A percentile compares a stretch with the other conserved stretches of the same genome.
Evolutionary conservation across 37 sponge, comb jelly and placozoan genomes (phyloP).

Genomic region (Geodia barretti): DNA sequence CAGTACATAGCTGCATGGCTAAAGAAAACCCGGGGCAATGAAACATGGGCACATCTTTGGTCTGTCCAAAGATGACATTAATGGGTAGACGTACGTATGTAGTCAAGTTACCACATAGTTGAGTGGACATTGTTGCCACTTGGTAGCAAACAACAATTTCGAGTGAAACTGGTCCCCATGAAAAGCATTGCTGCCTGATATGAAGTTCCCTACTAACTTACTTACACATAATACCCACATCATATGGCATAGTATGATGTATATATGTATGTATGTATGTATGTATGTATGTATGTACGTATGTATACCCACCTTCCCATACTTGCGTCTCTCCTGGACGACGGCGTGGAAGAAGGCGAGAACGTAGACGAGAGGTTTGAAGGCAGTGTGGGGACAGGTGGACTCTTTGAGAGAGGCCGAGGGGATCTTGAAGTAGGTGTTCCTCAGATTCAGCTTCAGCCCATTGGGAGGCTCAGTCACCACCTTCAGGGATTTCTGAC

Average conservation of each 20-base stretch:
- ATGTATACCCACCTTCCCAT: constrained; percentile 75
- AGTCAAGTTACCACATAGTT: too few species aligned
- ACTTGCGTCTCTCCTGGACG: constrained; percentile 98
- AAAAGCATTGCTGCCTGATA: too few species aligned
- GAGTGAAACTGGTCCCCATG: too few species aligned
- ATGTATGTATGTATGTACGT: not conserved
- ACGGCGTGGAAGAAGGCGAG: constrained; percentile 99
- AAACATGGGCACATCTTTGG: too few species aligned
- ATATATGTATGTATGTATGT: not conserved
- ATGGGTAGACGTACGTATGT: too few species aligned
- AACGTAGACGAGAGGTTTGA: constrained; percentile 91
- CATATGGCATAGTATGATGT: not conserved
- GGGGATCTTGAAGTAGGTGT: constrained; percentile 94
- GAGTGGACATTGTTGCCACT: too few species aligned
- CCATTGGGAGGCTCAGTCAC: constrained; percentile 99
- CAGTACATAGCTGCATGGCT: too few species aligned
- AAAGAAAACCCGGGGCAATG: too few species aligned
- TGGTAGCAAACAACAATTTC: too few species aligned
- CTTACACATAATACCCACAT: constrained; percentile 4
- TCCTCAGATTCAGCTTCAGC: constrained; percentile 93
- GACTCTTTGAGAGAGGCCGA: constrained; percentile 67
- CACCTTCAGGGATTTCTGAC: constrained; percentile 85
- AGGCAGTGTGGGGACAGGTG: constrained; percentile 85
- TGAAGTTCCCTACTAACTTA: not conserved
- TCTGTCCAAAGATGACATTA: too few species aligned